A percentile compares a stretch with the other conserved stretches of the same genome.
phyloP scores from a whole-genome alignment of 2,113 vertebrate species.

The Trochalopteron elliotii region DNA sequence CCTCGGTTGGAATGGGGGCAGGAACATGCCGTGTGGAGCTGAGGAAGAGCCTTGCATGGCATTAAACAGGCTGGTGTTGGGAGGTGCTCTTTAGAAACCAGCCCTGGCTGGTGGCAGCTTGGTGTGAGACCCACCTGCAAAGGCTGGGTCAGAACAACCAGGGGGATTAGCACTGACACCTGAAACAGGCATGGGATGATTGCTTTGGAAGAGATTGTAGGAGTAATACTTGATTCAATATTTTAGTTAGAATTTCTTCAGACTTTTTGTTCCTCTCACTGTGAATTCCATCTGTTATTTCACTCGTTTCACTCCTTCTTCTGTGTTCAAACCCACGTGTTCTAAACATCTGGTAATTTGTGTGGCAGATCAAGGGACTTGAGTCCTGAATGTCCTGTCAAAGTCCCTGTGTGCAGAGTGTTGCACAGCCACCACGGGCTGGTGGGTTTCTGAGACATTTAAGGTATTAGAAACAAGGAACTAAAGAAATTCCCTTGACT shows the following conservation, averaged over 20 bases:
- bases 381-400: background rate
- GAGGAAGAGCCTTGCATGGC: background rate
- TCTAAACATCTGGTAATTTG: background rate
- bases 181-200: fast-evolving
- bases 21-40: background rate
- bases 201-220: background rate
- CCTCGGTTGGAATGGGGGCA: background rate
- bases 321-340: background rate
- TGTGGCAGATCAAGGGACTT: background rate
- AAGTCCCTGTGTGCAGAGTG: background rate
- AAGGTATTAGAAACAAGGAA: background rate
- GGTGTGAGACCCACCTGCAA: background rate
- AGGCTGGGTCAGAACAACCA: background rate
- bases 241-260: background rate
- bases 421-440: background rate
- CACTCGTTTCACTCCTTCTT: background rate
- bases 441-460: background rate
- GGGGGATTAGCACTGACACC: fast-evolving
- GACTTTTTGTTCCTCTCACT: background rate
- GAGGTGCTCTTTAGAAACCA: background rate
- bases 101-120: background rate
- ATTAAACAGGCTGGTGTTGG: background rate
- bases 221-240: background rate
- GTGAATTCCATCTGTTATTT: background rate
- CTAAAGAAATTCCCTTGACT: background rate